Base-by-base conservation (phyloP, 2,888 invertebrate genomes). In the Trissolcus brochymenae region DNA sequence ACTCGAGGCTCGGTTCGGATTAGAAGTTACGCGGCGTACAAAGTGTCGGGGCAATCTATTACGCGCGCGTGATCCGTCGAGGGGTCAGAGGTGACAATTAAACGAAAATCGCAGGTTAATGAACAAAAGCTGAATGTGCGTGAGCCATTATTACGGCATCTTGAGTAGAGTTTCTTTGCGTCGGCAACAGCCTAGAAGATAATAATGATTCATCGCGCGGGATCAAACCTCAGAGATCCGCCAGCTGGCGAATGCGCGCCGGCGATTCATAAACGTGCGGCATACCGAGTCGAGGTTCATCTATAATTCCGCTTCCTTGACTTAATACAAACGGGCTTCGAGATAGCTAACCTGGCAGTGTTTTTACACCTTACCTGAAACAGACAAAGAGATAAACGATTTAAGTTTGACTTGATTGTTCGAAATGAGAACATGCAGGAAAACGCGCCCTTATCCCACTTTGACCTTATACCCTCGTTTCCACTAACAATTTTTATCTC, bases 1-100 rank as follows among this genome's bases (percentile, higher is more conserved):
- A 35, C 14, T 53, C 29, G 11, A 16, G 19, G n/a, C 35, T 62
- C 50, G 51, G n/a, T n/a, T n/a, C 43, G 41, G 78, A 71, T 75
- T 75, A 67, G 60, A 75, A 65, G 57, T 68, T 67, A 67, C 62
- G 49, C 51, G 40, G 74, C 56, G 74, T 57, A 70, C 74, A 65
- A 75, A 78, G 74, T 71, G 78, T 75, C 80, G 80, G 80, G 81
- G 81, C 82, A 84, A 82, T 81, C 81, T 9, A 82, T 84, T 82
- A 83, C 83, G 72, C 72, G 79, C 77, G 77, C 81, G 81, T 76
- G 79, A 78, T 80, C 54, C 65, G 76, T 71, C 60, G 78, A 72
- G 81, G 78, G 82, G 80, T 82, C 81, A 84, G 80, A 84, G 84
- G 84, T 85, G 85, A 85, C 86, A 86, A 85, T 86, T 86, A 86